Conservation (phyloP, 2,888 invertebrate species). For the Amiota mariae region DNA sequence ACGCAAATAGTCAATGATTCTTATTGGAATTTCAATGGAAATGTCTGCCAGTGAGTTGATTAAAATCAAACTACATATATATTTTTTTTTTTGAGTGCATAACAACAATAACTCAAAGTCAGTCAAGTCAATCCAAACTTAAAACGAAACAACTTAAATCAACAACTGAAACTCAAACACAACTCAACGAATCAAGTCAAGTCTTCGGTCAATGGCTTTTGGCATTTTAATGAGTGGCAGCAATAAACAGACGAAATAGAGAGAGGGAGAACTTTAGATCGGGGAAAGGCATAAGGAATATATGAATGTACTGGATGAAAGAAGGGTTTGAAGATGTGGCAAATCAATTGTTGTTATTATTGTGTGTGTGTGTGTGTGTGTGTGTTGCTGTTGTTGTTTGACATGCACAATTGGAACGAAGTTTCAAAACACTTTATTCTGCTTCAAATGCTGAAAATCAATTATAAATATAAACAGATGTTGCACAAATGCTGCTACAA, state of each 20-base stretch:
- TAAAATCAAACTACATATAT: slow-evolving; percentile 59
- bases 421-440: neutral
- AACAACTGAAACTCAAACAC: slow-evolving; percentile 48
- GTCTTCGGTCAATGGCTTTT: slow-evolving; percentile 41
- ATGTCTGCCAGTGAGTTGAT: slow-evolving; percentile 55
- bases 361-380: too few relatives aligned
- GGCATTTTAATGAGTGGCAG: slow-evolving; percentile 21
- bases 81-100: neutral
- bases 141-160: slow-evolving; percentile 16
- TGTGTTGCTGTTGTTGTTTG: neutral
- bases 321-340: too few relatives aligned
- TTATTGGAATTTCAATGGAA: slow-evolving; percentile 34
- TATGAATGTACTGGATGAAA: too few relatives aligned
- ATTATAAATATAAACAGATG: slow-evolving; percentile 26
- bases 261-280: neutral
- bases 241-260: slow-evolving; percentile 12
- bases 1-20: slow-evolving; percentile 52
- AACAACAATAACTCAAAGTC: neutral
- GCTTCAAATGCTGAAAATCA: slow-evolving; percentile 10
- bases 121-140: slow-evolving; percentile 6
- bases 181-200: neutral
- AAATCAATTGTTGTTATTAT: too few relatives aligned
- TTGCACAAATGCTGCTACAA: neutral
- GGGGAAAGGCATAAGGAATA: too few relatives aligned
- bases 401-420: slow-evolving; percentile 1